A percentile compares a stretch with the other conserved stretches of the same genome.
These are phyloP conservation scores for Drosophila conformis DNA, from an alignment of 2,888 invertebrate genomes.

Conservation along the genomic window DNA sequence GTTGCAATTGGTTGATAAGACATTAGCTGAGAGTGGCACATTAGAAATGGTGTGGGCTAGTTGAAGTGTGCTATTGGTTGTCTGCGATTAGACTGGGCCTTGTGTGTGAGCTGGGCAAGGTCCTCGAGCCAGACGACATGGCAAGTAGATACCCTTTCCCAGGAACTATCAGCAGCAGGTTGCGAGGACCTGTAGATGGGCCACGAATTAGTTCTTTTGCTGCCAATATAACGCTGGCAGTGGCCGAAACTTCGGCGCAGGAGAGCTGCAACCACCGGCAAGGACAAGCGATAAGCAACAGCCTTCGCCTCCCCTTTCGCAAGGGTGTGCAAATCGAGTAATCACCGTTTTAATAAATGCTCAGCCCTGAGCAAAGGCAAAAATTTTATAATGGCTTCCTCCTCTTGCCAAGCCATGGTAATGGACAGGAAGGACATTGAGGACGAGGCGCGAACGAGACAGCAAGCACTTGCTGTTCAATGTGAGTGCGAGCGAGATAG, in stretches of 20 bases:
- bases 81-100: slow-evolving; percentile 8
- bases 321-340: slow-evolving; percentile 62
- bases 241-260: slow-evolving; percentile 18
- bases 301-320: slow-evolving; percentile 16
- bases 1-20: slow-evolving; percentile 22
- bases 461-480: neutral
- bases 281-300: slow-evolving; percentile 16
- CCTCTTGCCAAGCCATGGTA: slow-evolving; percentile 16
- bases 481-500: slow-evolving; percentile 26
- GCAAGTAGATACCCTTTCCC: slow-evolving; percentile 13
- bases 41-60: slow-evolving; percentile 9
- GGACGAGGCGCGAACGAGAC: slow-evolving; percentile 18
- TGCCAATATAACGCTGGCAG: slow-evolving; percentile 29
- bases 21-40: slow-evolving; percentile 21
- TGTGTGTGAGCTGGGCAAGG: neutral
- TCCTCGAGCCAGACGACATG: slow-evolving; percentile 18
- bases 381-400: slow-evolving; percentile 74
- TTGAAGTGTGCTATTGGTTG: slow-evolving; percentile 11
- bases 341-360: slow-evolving; percentile 69
- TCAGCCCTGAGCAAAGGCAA: slow-evolving; percentile 35
- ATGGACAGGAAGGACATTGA: slow-evolving; percentile 51
- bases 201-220: slow-evolving; percentile 55
- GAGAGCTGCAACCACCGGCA: slow-evolving; percentile 29
- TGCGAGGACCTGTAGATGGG: slow-evolving; percentile 23
- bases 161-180: slow-evolving; percentile 22